Base-by-base conservation (phyloP, 2,113 vertebrate genomes). In the Malurus alboscapulatus region DNA sequence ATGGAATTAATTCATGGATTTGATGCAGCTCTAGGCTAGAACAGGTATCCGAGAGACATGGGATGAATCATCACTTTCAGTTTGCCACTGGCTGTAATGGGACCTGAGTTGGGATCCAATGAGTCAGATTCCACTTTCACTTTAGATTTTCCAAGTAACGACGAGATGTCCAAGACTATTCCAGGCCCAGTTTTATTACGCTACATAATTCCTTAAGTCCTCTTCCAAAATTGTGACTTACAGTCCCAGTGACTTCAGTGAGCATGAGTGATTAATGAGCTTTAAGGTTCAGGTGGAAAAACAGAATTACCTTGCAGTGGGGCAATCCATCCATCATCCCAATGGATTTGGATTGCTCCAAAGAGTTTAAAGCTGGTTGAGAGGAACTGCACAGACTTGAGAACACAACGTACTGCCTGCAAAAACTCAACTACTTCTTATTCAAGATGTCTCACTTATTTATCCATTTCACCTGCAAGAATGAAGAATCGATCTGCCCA, bases 391-490 rank as follows among this genome's bases (percentile, higher is more conserved):
- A 62, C 25, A 53, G 22, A 17, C 48, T 22, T 74, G 30, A 86
- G 58, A 80, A 59, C 19, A 10, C 6, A 82, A 50, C 1, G 3
- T 18, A 45, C 7, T 73, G 48, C 54, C 42, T 57, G 36, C 14
- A 91, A 54, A 88, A 87, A 68, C 40, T 88, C 38, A 42, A 48
- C 4, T 19, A 48, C 19, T 72, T 82, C 53, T 53, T 40, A 4
- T 67, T 61, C 76, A 84, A 78, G 74, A 80, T 79, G 38, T 62
- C 63, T 80, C 50, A 47, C 76, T 85, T 83, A 90, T 93, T 95
- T 95, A 93, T 34, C 75, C 47, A 74, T 76, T 84, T 48, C 50
- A 88, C 22, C 12, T 50, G 29, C n/a, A 84, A 59, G 27, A 88
- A 71, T 29, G 27, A 77, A 55, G n/a, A 94, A 47, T 26, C 76